Evolutionary conservation across 30 jellyfish, hydroid and myxozoan genomes (phyloP).

Genomic region (Turritopsis rubra): DNA sequence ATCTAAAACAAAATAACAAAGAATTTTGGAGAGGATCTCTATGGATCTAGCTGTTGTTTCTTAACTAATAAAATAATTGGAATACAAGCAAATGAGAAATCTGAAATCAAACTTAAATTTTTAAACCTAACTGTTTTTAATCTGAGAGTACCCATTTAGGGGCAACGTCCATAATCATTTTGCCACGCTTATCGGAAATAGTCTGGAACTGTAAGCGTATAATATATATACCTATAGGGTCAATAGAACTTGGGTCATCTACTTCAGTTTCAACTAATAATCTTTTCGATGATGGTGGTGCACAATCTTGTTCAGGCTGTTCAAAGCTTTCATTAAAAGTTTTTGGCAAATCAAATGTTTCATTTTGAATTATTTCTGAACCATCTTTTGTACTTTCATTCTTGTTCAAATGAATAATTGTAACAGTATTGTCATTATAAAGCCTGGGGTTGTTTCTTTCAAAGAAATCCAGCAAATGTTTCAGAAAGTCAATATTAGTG

Average conservation of each 20-base stretch:
- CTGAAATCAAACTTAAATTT: too few species aligned
- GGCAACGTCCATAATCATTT: too few species aligned
- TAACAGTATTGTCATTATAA: background rate
- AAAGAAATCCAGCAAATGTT: background rate
- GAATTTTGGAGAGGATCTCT: too few species aligned
- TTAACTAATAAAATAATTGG: too few species aligned
- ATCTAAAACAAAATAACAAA: too few species aligned
- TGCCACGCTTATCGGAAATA: too few species aligned
- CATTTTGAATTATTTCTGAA: background rate
- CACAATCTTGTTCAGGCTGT: background rate
- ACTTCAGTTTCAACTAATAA: background rate
- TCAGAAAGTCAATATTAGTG: slow-evolving; percentile 8
- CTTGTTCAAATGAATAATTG: background rate
- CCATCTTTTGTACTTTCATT: background rate
- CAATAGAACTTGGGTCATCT: background rate
- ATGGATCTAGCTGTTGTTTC: too few species aligned
- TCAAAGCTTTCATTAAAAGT: background rate
- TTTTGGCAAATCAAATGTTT: background rate
- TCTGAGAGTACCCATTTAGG: too few species aligned
- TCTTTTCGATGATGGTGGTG: background rate
- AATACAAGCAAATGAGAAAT: too few species aligned
- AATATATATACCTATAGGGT: background rate
- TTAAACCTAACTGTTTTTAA: too few species aligned
- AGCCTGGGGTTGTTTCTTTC: background rate
- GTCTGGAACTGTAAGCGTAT: too few species aligned